phyloP scores from a whole-genome alignment of 2,888 invertebrate species.

The Nineta flava region DNA sequence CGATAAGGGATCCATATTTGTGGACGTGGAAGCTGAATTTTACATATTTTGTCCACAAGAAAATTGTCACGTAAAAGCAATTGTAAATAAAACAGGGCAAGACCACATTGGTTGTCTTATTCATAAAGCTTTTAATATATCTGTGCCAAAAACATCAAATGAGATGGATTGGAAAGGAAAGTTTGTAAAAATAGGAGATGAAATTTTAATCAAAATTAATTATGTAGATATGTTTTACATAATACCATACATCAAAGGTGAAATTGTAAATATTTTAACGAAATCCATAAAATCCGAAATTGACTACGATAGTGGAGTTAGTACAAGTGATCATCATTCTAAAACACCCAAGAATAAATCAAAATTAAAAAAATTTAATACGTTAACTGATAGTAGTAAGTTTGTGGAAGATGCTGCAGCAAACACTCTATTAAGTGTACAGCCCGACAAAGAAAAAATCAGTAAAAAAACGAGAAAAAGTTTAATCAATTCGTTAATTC shows the following conservation, averaged over 20 bases:
- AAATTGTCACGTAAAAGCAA: conserved; percentile 41
- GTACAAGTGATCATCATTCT: too few relatives aligned
- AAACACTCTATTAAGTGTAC: too few relatives aligned
- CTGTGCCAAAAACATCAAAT: conserved; percentile 39
- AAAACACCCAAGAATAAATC: too few relatives aligned
- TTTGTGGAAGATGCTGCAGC: too few relatives aligned
- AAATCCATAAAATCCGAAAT: too few relatives aligned
- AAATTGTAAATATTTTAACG: conserved; percentile 32
- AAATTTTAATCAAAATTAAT: conserved; percentile 41
- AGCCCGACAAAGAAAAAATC: too few relatives aligned
- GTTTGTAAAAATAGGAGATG: conserved; percentile 38
- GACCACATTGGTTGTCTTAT: conserved; percentile 53
- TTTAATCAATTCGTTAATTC: too few relatives aligned
- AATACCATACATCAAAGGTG: conserved; percentile 47
- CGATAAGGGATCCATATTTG: conserved; percentile 45
- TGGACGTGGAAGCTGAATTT: conserved; percentile 52
- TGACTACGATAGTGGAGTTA: too few relatives aligned
- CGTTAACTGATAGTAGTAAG: too few relatives aligned
- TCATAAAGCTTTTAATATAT: conserved; percentile 54
- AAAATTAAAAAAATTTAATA: too few relatives aligned
- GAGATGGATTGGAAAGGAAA: conserved; percentile 37
- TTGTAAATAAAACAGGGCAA: conserved; percentile 47
- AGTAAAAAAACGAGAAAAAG: too few relatives aligned
- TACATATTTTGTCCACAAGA: conserved; percentile 48
- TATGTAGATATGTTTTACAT: conserved; percentile 39